A percentile compares a stretch with the other conserved stretches of the same genome.
phyloP scores from a whole-genome alignment of 2,888 invertebrate species.

The Antheraea assamensis region DNA sequence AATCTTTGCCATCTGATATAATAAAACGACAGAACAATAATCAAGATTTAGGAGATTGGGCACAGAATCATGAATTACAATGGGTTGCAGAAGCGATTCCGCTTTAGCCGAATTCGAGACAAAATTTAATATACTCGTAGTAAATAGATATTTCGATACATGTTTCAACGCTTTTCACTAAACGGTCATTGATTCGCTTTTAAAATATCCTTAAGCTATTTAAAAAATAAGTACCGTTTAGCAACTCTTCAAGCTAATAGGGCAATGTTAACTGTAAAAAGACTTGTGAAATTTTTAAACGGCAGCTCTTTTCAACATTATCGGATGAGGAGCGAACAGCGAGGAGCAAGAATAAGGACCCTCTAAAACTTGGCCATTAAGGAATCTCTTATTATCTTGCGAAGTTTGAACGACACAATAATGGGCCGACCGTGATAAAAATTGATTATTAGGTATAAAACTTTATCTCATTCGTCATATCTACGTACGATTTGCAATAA shows the following conservation, averaged over 20 bases:
- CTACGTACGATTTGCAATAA: background rate
- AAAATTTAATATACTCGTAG: too few relatives aligned
- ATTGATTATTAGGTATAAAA: background rate
- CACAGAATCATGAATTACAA: background rate
- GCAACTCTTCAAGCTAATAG: background rate
- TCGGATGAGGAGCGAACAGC: background rate
- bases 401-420: slow-evolving; percentile 24
- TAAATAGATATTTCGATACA: background rate
- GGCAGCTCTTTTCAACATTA: background rate
- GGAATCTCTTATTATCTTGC: slow-evolving; percentile 38
- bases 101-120: background rate
- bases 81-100: background rate
- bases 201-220: background rate
- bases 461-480: background rate
- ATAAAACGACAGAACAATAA: too few relatives aligned
- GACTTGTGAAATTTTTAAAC: background rate
- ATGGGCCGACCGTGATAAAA: background rate
- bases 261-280: background rate
- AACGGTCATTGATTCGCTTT: background rate
- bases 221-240: background rate
- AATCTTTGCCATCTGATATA: too few relatives aligned
- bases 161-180: too few relatives aligned
- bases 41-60: background rate
- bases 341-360: slow-evolving; percentile 9
- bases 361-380: slow-evolving; percentile 31